Conservation (phyloP, 2,797 vertebrate genomes). For the Tapirus indicus region DNA sequence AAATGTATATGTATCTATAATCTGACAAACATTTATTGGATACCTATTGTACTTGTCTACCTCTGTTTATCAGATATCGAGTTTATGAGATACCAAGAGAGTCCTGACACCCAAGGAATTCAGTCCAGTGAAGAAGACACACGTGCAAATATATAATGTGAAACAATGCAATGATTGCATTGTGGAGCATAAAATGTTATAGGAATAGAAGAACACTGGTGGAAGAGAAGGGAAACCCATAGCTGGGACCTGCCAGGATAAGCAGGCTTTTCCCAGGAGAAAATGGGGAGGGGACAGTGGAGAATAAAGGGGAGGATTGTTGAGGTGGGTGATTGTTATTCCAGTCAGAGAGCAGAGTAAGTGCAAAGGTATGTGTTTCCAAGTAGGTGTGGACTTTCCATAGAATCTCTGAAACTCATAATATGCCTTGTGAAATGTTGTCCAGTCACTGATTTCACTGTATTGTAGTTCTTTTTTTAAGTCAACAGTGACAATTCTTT, state of each 20-base stretch:
- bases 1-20: not conserved
- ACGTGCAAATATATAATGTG: not conserved
- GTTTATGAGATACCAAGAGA: too few species aligned
- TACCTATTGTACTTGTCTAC: not conserved
- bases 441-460: not conserved
- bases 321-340: not conserved
- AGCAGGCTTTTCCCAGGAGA: not conserved
- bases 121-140: not conserved
- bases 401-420: not conserved
- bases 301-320: not conserved
- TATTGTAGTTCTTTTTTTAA: not conserved
- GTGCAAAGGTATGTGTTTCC: not conserved
- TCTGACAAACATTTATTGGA: not conserved
- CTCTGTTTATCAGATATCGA: not conserved
- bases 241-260: not conserved
- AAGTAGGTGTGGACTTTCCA: not conserved
- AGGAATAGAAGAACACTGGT: not conserved
- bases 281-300: not conserved
- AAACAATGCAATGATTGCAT: not conserved
- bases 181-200: not conserved
- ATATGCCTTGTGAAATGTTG: not conserved
- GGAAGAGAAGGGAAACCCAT: not conserved
- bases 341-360: not conserved
- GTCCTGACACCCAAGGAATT: not conserved
- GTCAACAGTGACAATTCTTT: not conserved